Conservation (phyloP, 1,140 invertebrate genomes). For the Sycophaga agraensis region DNA sequence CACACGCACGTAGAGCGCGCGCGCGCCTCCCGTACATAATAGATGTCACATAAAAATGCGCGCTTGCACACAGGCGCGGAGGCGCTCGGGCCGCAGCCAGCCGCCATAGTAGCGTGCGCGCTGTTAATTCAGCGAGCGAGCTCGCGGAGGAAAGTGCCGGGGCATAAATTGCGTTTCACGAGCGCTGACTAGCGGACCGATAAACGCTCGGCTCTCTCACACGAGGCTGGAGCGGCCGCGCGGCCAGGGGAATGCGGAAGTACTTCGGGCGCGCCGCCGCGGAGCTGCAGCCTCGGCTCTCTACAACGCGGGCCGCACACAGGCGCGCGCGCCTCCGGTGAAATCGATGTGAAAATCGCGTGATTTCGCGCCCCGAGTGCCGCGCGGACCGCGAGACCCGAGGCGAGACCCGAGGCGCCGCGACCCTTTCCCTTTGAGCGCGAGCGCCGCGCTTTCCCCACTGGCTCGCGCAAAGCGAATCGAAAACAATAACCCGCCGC, state of each 20-base stretch:
- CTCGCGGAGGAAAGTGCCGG: constrained; percentile 15
- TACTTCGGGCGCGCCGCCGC: constrained; percentile 22
- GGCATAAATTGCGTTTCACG: constrained; percentile 32
- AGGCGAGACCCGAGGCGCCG: background rate
- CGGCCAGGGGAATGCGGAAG: constrained; percentile 26
- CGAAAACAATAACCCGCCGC: constrained; percentile 23
- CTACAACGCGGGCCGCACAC: too few species aligned
- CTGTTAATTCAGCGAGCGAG: constrained; percentile 23
- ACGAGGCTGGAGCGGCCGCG: background rate
- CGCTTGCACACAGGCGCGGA: too few species aligned
- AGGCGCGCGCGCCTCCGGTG: constrained; percentile 11
- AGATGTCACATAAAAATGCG: background rate
- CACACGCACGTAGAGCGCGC: background rate
- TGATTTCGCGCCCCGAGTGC: constrained; percentile 19
- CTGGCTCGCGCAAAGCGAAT: constrained; percentile 11
- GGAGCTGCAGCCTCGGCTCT: background rate
- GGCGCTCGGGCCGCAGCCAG: background rate
- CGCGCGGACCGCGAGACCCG: too few species aligned
- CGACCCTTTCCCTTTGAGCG: constrained; percentile 3
- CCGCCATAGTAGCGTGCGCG: background rate
- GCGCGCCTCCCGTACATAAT: background rate
- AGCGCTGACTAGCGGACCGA: constrained; percentile 32
- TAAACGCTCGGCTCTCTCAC: constrained; percentile 12
- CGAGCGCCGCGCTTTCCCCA: constrained; percentile 18
- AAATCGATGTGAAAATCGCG: constrained; percentile 30